Evolutionary conservation across 2,888 invertebrate species (phyloP), one percentile per base, ranked within the genome.

Genomic region (Sphaerophoria taeniata): DNA sequence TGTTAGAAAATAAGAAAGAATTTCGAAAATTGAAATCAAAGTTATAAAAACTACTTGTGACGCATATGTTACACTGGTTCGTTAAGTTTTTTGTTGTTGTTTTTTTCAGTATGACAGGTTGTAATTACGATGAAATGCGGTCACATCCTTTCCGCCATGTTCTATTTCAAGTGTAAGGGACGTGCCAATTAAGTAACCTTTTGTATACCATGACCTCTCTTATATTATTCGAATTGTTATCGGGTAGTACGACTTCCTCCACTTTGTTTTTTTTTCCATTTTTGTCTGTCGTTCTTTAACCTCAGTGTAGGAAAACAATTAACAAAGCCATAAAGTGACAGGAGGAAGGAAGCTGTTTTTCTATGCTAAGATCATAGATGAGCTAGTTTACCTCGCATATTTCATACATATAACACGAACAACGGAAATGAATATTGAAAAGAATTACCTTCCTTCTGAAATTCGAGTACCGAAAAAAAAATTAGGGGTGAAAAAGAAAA

Each of bases 141-240:
- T 36, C 61, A 67, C 55, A 53, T 39, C 36, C 55, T 43, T 16
- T 43, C 43, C 11, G 11, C 24, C 24, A 39, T 24, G 6, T 33
- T 33, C 14, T 63, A 33, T 14, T n/a, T 33, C 4, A 36, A 12
- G 65, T 24, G 51, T 60, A 47, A 31, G 61, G 24, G 47, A 36
- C 34, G 69, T 81, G 76, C 81, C 85, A 85, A 85, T 85, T 85
- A 85, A 76, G 76, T 81, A 85, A 81, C 85, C 85, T 85, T 85
- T 85, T 85, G 85, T 77, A 16, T 70, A 53, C 70, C 77, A 77
- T 81, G 81, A 85, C 76, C 81, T 77, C 81, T 77, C 45, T 53
- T 70, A 56, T 67, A 55, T n/a, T n/a, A n/a, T 58, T 73, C 73
- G 56, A 69, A 76, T 85, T 85, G 67, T 84, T 61, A 34, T 43